phyloP scores from a whole-genome alignment of 2,888 invertebrate genomes.

The Odontothrips loti region DNA sequence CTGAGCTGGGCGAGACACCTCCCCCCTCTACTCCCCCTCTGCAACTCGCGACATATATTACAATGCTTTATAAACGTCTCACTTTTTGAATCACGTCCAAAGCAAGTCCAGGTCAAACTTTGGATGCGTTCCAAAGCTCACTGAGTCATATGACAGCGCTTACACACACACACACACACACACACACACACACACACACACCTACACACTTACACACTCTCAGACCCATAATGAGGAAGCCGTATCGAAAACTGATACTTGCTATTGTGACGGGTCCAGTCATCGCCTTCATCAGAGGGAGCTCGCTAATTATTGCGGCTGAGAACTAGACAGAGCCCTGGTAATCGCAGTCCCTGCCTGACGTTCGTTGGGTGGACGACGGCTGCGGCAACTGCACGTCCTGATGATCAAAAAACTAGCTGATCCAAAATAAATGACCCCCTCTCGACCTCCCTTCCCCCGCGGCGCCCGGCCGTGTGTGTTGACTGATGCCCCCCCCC shows the following conservation, averaged over 20 bases:
- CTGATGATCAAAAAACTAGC: slow-evolving; percentile 25
- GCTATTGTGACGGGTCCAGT: too few relatives aligned
- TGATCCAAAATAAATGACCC: slow-evolving; percentile 23
- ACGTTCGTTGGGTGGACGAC: neutral
- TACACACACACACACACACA: neutral
- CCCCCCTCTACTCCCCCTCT: neutral
- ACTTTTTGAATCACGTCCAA: slow-evolving; percentile 23
- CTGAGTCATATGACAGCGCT: neutral
- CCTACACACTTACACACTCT: too few relatives aligned
- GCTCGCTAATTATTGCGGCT: too few relatives aligned
- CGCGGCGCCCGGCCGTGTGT: neutral
- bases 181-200: neutral
- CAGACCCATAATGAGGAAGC: neutral
- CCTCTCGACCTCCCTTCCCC: neutral
- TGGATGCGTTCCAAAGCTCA: neutral
- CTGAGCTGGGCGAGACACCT: neutral
- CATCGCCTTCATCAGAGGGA: too few relatives aligned
- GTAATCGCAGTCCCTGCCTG: too few relatives aligned
- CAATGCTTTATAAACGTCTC: slow-evolving; percentile 25
- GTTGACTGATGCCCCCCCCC: neutral
- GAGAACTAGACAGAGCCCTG: too few relatives aligned
- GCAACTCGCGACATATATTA: neutral
- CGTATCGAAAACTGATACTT: too few relatives aligned
- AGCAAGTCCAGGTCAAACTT: neutral
- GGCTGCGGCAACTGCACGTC: neutral